Base-by-base conservation (phyloP, 2,888 invertebrate species). In the Torymus auratus region DNA sequence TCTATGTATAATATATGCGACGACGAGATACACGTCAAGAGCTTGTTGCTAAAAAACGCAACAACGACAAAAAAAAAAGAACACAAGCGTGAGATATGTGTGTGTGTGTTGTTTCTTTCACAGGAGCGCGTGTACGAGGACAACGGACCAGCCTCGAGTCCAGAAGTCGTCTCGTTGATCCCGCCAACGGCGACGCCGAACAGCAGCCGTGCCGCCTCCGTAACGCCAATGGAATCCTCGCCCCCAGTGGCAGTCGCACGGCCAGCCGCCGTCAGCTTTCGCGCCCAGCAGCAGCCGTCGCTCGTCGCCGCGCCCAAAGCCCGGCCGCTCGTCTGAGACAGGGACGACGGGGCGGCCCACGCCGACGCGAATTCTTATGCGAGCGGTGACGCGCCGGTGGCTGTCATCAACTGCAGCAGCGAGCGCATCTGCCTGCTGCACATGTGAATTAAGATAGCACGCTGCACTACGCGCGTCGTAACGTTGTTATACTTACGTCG, bases 111-210 rank as follows among this genome's bases (percentile, higher is more conserved):
- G 23, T 13, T 41, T 7, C 2, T 17, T 50, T 17, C 23, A 58
- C n/a, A 89, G 89, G 89, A 89, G 83, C 88, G 88, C 87, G 89
- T 88, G 79, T 89, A 89, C 86, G 88, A 89, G 85, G 88, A 88
- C 86, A 89, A 89, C 79, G 88, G 88, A 75, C 88, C 87, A 80
- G 85, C 86, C 15, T 86, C 88, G 83, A 94, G 94, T 88, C 94
- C 95, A 17, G 95, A 95, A 91, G 94, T 94, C 77, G 94, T 94
- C 15, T 95, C 95, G 86, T 89, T 95, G 85, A 93, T 95, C 84
- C 94, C 94, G 15, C 93, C 94, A 15, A 93, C 94, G 64, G 87
- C 92, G 72, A 93, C 93, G 77, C 93, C 93, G 5, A 92, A 92
- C 87, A 93, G 93, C 83, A 92, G 92, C 75, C 91, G 92, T 81